Evolutionary conservation across 2,113 vertebrate genomes (phyloP).

Genomic region (Boleophthalmus pectinirostris): DNA sequence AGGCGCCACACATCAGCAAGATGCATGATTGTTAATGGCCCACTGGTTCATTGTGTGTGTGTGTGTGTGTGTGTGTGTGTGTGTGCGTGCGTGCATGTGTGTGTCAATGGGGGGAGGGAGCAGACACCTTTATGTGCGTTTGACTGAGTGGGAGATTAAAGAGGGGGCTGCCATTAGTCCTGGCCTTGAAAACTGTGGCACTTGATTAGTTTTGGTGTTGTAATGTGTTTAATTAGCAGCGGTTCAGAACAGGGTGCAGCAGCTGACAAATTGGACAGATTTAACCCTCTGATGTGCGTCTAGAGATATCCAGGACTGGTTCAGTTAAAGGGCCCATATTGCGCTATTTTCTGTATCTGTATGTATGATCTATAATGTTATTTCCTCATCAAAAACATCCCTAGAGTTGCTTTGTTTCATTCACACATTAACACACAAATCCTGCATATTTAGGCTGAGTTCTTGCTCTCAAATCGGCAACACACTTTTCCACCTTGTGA

Average conservation of each 20-base stretch:
- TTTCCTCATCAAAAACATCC: no score
- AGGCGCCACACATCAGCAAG: conserved; percentile 38
- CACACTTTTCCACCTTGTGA: no score
- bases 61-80: background rate
- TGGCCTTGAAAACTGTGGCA: conserved; percentile 11
- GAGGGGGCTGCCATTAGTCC: conserved; percentile 19
- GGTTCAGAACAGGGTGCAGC: conserved; percentile 13
- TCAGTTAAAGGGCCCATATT: background rate
- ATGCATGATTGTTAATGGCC: conserved; percentile 46
- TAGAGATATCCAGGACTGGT: background rate
- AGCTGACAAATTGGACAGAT: conserved; percentile 5
- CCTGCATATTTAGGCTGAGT: no score
- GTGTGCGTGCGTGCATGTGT: background rate
- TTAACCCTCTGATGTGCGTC: background rate
- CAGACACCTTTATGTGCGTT: conserved; percentile 24
- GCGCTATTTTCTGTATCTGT: no score
- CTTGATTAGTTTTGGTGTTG: conserved; percentile 41
- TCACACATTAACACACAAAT: no score
- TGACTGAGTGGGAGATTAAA: conserved; percentile 50
- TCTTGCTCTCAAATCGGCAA: no score
- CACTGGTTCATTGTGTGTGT: background rate
- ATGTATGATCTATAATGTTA: no score
- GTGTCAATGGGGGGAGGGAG: background rate
- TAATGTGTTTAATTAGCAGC: conserved; percentile 43
- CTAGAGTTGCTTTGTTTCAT: no score